Base-by-base conservation (phyloP, 2,113 vertebrate genomes). In the Cavia aperea region DNA sequence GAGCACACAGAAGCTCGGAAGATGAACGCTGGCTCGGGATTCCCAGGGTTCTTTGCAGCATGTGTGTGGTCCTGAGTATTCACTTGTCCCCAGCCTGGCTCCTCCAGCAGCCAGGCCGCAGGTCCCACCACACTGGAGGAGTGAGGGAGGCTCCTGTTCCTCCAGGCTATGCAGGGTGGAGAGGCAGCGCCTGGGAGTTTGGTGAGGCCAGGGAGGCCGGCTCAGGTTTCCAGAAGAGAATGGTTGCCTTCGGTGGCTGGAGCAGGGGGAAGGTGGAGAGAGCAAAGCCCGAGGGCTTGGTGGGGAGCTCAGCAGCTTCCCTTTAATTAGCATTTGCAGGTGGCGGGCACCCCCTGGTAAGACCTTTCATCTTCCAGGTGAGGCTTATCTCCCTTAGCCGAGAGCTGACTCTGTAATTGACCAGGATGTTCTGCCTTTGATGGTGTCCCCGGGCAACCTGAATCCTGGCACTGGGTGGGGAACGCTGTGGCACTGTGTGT, bases 241-340 rank as follows among this genome's bases (percentile, higher is more conserved):
- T 12, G 51, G 51, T 12, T 12, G 51, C 49, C 51, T 54, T 9
- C 51, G 29, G 72, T 14, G 6, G 46, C 81, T 33, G 29, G 21
- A 82, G 56, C 7, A 4, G n/a, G 63, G 77, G 33, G 65, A 56
- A 29, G 73, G 60, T 13, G 11, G 43, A 33, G 23, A 4, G n/a
- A 77, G 26, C 5, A n/a, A 79, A 0, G 1, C 23, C 51, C 15
- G 2, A 2, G 2, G 73, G n/a, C 75, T 39, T 63, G 36, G 36
- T 19, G 9, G 26, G 46, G 73, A 8, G 60, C 39, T 90, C 70
- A 39, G 83, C 65, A 10, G 54, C 73, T 86, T 89, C 72, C 85
- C 88, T 94, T 75, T 88, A 54, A 82, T 89, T 78, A 93, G 89
- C 86, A 68, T 68, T 56, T 91, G 88, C 88, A 75, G 85, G 62